Evolutionary conservation across 1,140 invertebrate genomes (phyloP), one percentile per base, ranked within the genome.

Genomic region (Drosophila kurseongensis): DNA sequence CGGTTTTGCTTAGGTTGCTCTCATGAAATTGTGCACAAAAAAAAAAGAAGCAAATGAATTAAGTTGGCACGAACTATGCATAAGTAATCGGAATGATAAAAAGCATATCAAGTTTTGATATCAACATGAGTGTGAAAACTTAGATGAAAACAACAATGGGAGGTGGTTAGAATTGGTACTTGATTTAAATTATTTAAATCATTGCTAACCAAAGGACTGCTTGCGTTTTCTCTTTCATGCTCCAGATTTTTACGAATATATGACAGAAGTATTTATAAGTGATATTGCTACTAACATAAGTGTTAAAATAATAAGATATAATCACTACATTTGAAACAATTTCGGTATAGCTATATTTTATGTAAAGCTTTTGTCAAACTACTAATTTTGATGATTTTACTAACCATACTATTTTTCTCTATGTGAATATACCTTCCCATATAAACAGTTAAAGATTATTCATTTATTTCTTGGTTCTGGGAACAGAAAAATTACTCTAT

Each of bases 401-500:
- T 27, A 12, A 8, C 14, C 10, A 12, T 0, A 2, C 8, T 18
- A n/a, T 57, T 44, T 35, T 59, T 44, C 40, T 45, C 16, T 14
- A 40, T 60, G 54, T n/a, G 10, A 36, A 3, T 40, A 1, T 18
- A 7, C 14, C 7, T 62, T 62, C 16, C 42, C 36, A 38, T 62
- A 42, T 14, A 44, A 42, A 69, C 67, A 57, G 50, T 29, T 71
- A 48, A 41, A n/a, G 29, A 23, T 71, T 69, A 58, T 71, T 71
- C 44, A 58, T 71, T 71, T 58, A 71, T 71, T 56, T 71, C 16
- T 48, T 29, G 36, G 65, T 88, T 75, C 78, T 62, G 78, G 78
- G 79, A 86, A 85, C 29, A 59, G 16, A 40, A 41, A 66, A 68
- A 56, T 47, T 48, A 41, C 60, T 57, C 62, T 56, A 41, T 60